Evolutionary conservation across 2,888 invertebrate genomes (phyloP).

Genomic region (Chaitophorus viminalis): DNA sequence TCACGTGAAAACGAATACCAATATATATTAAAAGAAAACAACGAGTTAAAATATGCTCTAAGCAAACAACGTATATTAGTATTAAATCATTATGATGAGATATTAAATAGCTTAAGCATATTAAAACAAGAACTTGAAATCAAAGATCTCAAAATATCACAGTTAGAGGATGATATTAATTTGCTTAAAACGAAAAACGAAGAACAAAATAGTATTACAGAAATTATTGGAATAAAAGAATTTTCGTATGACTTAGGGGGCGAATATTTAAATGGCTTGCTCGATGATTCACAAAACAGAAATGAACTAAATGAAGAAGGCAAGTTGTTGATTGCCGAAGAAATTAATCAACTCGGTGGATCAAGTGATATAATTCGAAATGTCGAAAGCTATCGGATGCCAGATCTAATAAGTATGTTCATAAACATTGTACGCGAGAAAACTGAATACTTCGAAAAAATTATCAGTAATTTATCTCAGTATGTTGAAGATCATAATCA

Average conservation of each 20-base stretch:
- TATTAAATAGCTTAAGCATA: conserved; percentile 1
- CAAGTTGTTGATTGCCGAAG: conserved; percentile 14
- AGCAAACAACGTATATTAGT: conserved; percentile 15
- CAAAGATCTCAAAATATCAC: conserved; percentile 10
- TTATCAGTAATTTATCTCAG: not conserved
- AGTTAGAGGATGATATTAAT: not conserved
- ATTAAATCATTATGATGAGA: conserved; percentile 27
- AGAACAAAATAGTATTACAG: conserved; percentile 12
- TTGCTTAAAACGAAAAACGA: not conserved
- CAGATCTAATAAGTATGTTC: conserved; percentile 15
- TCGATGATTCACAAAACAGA: not conserved
- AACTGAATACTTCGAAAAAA: conserved; percentile 13
- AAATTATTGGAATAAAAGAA: not conserved
- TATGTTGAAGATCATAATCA: conserved; percentile 31
- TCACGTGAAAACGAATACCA: conserved; percentile 20
- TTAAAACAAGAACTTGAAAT: conserved; percentile 11
- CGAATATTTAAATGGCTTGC: not conserved
- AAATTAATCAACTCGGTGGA: conserved; percentile 27
- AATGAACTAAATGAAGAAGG: conserved; percentile 25
- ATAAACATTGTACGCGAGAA: not conserved
- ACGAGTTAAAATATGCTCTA: not conserved
- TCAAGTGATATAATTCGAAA: not conserved
- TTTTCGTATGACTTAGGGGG: not conserved
- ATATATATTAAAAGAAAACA: not conserved
- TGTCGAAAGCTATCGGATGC: not conserved